Percentiles rank a stretch among this genome's conserved stretches.
Conservation (phyloP, 2,888 invertebrate genomes). For the Heliconius cydno region DNA sequence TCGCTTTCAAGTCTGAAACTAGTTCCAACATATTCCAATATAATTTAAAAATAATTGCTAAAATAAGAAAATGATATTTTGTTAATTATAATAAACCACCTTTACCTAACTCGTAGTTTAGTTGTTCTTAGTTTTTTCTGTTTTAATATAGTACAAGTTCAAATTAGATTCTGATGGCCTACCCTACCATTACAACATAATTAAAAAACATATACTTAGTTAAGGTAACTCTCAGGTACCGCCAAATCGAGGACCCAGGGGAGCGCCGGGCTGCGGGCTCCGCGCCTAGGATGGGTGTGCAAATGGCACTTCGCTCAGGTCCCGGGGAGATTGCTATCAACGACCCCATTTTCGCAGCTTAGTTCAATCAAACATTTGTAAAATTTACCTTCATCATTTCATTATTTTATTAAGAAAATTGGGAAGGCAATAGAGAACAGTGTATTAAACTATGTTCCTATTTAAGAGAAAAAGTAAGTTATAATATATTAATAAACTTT, state of each 20-base stretch:
- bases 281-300: constrained; percentile 71
- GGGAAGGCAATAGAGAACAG: too few relatives aligned
- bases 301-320: constrained; percentile 69
- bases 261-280: constrained; percentile 59
- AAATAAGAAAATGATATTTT: too few relatives aligned
- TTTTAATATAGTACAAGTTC: too few relatives aligned
- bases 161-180: too few relatives aligned
- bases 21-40: too few relatives aligned
- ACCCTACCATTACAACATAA: too few relatives aligned
- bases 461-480: background rate
- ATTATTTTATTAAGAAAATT: background rate
- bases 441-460: background rate
- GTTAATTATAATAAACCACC: too few relatives aligned
- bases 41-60: too few relatives aligned
- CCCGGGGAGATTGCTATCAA: constrained; percentile 60
- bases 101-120: too few relatives aligned
- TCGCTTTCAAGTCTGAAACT: too few relatives aligned
- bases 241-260: constrained; percentile 59
- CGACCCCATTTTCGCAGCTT: constrained; percentile 68
- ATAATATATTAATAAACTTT: background rate
- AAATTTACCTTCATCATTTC: too few relatives aligned
- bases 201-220: background rate
- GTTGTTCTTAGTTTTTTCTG: too few relatives aligned
- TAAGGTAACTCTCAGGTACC: constrained; percentile 60
- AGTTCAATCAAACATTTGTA: constrained; percentile 27